phyloP scores from a whole-genome alignment of 2,888 invertebrate genomes.

The Steinernema carpocapsae region DNA sequence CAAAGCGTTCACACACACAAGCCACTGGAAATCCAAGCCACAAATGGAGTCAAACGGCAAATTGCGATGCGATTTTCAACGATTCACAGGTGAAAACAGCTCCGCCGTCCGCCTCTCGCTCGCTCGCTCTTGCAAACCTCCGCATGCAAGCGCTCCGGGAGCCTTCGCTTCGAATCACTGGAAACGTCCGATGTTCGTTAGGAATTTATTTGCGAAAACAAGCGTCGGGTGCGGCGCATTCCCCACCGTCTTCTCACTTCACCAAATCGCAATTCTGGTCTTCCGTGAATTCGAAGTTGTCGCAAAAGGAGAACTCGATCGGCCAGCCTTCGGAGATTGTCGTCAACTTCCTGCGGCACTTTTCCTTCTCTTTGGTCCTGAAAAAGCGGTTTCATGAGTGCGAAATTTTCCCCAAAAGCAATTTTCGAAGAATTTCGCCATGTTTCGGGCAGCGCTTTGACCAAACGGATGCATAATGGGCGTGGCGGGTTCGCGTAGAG shows the following conservation, averaged over 20 bases:
- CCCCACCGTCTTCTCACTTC: neutral
- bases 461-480: too few relatives aligned
- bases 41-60: conserved; percentile 2
- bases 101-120: conserved; percentile 6
- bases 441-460: too few relatives aligned
- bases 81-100: conserved; percentile 5
- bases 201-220: neutral
- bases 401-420: neutral
- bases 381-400: neutral
- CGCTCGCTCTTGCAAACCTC: conserved; percentile 24
- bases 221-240: neutral
- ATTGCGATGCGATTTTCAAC: neutral
- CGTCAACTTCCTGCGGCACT: conserved; percentile 12
- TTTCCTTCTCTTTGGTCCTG: neutral
- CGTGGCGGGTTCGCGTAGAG: too few relatives aligned
- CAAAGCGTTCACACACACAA: neutral
- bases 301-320: conserved; percentile 3
- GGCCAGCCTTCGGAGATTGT: conserved; percentile 19
- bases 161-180: neutral
- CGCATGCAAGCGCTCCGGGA: neutral
- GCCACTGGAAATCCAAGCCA: neutral
- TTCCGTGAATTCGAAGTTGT: conserved; percentile 11
- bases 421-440: too few relatives aligned
- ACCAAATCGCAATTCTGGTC: conserved; percentile 1
- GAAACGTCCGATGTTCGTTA: neutral